Conservation (phyloP, 2,888 invertebrate species). For the Hyppa rectilinea region DNA sequence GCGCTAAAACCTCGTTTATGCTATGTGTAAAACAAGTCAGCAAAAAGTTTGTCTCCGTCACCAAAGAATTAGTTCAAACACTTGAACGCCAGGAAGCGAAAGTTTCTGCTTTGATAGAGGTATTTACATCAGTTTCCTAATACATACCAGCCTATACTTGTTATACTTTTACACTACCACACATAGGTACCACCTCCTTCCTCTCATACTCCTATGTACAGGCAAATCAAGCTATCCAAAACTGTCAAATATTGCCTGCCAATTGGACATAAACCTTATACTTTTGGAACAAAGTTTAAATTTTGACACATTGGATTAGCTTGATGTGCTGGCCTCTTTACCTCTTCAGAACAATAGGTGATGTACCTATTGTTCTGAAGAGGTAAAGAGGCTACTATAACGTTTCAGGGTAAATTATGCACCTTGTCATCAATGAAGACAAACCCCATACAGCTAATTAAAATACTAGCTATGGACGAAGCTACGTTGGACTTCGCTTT, state of each 20-base stretch:
- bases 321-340: too few relatives aligned
- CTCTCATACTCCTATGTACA: not conserved
- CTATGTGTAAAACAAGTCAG: slow-evolving; percentile 76
- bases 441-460: slow-evolving; percentile 78
- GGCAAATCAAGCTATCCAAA: too few relatives aligned
- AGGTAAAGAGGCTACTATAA: too few relatives aligned
- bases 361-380: too few relatives aligned
- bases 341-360: not conserved
- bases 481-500: slow-evolving; percentile 79
- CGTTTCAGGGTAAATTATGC: slow-evolving; percentile 75
- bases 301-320: too few relatives aligned
- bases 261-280: too few relatives aligned
- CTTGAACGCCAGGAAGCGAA: slow-evolving; percentile 73
- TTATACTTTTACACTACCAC: not conserved
- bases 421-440: slow-evolving; percentile 73
- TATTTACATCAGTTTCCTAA: slow-evolving; percentile 38
- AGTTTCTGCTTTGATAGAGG: slow-evolving; percentile 74
- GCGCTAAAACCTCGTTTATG: slow-evolving; percentile 66
- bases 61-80: slow-evolving; percentile 73
- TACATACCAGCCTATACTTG: not conserved
- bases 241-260: too few relatives aligned
- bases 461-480: slow-evolving; percentile 78
- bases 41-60: slow-evolving; percentile 72
- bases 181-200: not conserved
- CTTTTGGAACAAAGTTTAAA: too few relatives aligned